Evolutionary conservation across 2,888 invertebrate species (phyloP).

Genomic region (Pristionchus entomophagus): DNA sequence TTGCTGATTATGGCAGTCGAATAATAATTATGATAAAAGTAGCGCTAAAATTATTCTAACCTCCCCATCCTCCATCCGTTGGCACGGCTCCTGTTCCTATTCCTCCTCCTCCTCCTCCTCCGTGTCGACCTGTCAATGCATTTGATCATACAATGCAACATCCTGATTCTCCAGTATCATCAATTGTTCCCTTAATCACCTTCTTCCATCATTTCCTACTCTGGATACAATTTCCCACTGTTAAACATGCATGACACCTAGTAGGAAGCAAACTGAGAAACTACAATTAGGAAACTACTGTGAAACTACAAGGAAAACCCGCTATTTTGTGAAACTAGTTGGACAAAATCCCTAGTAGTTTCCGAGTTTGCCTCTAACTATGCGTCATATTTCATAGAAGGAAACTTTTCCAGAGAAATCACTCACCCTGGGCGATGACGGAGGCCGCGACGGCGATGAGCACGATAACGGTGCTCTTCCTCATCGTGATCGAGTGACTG

Average conservation of each 20-base stretch:
- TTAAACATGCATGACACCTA: neutral
- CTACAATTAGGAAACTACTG: neutral
- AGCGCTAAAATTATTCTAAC: neutral
- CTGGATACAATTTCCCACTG: too few relatives aligned
- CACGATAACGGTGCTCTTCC: neutral
- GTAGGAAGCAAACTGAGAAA: neutral
- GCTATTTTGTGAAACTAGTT: too few relatives aligned
- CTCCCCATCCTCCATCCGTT: slow-evolving; percentile 23
- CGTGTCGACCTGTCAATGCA: too few relatives aligned
- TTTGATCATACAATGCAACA: too few relatives aligned
- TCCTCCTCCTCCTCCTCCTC: neutral
- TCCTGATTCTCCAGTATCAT: too few relatives aligned
- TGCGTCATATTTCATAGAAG: too few relatives aligned
- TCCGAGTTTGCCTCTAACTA: too few relatives aligned
- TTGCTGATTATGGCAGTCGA: neutral
- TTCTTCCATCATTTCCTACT: too few relatives aligned
- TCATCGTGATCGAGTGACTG: neutral
- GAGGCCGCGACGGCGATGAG: neutral
- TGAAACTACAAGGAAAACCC: neutral
- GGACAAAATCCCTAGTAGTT: too few relatives aligned
- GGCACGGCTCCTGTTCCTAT: neutral
- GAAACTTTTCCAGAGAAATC: too few relatives aligned
- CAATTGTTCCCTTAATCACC: too few relatives aligned
- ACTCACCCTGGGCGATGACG: neutral
- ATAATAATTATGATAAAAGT: neutral